Conservation (phyloP, 2,797 vertebrate species). For the Lemur catta region DNA sequence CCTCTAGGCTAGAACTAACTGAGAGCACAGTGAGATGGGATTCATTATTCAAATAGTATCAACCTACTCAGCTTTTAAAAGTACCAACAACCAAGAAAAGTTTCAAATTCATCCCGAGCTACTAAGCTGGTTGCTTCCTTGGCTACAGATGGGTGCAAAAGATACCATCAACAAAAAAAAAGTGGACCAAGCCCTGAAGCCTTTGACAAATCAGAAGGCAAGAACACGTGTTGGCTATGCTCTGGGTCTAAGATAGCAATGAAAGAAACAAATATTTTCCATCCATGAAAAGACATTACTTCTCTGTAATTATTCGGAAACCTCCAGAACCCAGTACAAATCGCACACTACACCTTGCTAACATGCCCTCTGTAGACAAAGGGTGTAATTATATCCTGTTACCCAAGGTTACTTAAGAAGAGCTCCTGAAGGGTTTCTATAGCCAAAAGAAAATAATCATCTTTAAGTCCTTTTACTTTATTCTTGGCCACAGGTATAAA, state of each 20-base stretch:
- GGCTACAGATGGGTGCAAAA: not conserved
- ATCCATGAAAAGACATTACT: conserved; percentile 10
- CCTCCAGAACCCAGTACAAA: not conserved
- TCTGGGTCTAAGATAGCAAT: not conserved
- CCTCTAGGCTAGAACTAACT: not conserved
- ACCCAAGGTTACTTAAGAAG: not conserved
- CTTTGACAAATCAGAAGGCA: not conserved
- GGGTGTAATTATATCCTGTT: conserved; percentile 16
- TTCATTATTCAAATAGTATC: not conserved
- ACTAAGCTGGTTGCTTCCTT: not conserved
- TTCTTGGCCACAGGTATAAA: not conserved
- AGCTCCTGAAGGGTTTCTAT: not conserved
- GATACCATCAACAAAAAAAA: not conserved
- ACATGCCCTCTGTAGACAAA: not conserved
- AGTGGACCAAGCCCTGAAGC: not conserved
- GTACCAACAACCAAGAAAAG: not conserved
- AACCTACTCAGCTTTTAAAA: not conserved
- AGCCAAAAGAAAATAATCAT: conserved; percentile 36
- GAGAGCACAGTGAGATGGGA: not conserved
- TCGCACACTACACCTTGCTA: conserved; percentile 7
- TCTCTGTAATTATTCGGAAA: not conserved
- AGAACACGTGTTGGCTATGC: not conserved
- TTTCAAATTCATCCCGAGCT: not conserved
- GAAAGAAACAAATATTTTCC: not conserved
- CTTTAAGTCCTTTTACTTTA: not conserved